Percentiles rank a stretch among this genome's conserved stretches.
Evolutionary conservation across 2,113 vertebrate species (phyloP).

Genomic region (Amblyopsis rosae): DNA sequence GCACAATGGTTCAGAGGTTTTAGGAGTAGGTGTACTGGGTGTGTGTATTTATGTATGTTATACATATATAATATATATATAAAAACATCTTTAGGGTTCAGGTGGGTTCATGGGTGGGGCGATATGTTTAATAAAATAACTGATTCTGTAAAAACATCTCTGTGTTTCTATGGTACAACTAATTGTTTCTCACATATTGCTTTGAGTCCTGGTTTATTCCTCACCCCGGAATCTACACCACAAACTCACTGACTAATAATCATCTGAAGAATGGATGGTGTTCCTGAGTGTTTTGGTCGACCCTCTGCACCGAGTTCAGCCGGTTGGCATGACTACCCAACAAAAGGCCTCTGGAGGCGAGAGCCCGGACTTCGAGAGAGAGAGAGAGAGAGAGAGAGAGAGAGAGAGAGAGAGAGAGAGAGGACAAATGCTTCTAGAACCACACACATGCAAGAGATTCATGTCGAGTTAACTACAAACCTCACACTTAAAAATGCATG

Average conservation of each 20-base stretch:
- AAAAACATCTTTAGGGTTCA: neutral
- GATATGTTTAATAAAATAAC: neutral
- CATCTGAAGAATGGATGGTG: neutral
- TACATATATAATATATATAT: too few relatives aligned
- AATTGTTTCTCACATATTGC: neutral
- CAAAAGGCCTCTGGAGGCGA: neutral
- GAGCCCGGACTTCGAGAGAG: neutral
- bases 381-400: neutral
- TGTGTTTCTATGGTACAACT: too few relatives aligned
- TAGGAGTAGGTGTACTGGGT: neutral
- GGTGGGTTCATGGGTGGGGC: neutral
- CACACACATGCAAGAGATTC: constrained; percentile 31
- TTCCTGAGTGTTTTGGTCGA: neutral
- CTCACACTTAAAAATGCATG: neutral
- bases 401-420: too few relatives aligned
- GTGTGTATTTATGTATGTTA: too few relatives aligned
- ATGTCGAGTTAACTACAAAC: neutral
- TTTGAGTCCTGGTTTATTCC: too few relatives aligned
- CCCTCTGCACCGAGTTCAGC: neutral
- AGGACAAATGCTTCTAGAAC: constrained; percentile 11
- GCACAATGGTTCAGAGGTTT: neutral
- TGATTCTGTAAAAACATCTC: neutral
- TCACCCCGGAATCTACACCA: too few relatives aligned
- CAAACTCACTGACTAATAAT: neutral
- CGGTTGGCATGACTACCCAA: constrained; percentile 14